Evolutionary conservation across 2,888 invertebrate species (phyloP).

Genomic region (Dolichopus griseipennis): DNA sequence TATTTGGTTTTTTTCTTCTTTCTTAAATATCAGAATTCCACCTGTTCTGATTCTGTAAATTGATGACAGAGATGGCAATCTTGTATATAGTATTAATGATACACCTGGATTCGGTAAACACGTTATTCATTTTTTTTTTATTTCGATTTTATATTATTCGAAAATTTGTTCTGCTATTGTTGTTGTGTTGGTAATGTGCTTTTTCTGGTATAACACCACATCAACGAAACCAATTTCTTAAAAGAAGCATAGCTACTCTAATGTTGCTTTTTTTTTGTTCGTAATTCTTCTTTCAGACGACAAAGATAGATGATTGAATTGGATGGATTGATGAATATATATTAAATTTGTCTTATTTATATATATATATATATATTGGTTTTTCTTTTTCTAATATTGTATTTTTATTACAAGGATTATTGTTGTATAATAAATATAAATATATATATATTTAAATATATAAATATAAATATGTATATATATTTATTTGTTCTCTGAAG

Average conservation of each 20-base stretch:
- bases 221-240: background rate
- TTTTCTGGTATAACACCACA: background rate
- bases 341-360: background rate
- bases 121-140: conserved; percentile 1
- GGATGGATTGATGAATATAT: background rate
- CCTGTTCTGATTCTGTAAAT: no score
- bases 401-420: background rate
- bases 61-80: background rate
- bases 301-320: no score
- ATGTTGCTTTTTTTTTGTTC: background rate
- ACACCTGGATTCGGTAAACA: background rate
- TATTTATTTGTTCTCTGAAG: background rate
- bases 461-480: no score
- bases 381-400: background rate
- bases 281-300: background rate
- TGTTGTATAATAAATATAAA: no score
- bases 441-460: no score
- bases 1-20: no score
- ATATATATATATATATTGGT: background rate
- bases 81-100: background rate
- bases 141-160: background rate
- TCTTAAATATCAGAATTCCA: no score
- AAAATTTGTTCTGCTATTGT: background rate
- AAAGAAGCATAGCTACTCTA: background rate
- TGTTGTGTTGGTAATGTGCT: background rate